Base-by-base conservation (phyloP, 1,140 invertebrate genomes). In the Arctopsyche grandis region DNA sequence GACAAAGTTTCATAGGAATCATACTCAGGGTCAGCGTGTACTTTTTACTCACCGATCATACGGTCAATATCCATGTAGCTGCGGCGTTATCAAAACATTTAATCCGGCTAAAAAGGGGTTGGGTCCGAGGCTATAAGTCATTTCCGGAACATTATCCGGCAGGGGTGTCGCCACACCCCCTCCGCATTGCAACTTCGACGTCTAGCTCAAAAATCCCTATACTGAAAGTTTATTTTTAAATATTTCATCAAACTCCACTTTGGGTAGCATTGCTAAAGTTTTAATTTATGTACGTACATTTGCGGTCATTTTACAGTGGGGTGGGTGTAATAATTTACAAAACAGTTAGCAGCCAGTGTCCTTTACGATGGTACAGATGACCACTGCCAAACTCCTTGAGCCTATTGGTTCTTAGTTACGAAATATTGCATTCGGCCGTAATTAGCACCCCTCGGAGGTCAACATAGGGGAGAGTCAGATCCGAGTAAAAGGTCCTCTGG, bases 101-200 rank as follows among this genome's bases (percentile, higher is more conserved):
- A 79, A 81, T 81, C 80, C 80, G 75, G 78, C 78, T 60, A 79
- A 81, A 79, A 79, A 38, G 77, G 78, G 78, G 78, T 78, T 79
- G 74, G 75, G 80, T 74, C 48, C 46, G 71, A 26, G 66, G 78
- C 73, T 69, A 81, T 81, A 81, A 81, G 80, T 81, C 80, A 81
- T 81, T 81, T 81, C 80, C 80, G 80, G 80, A 58, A 79, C 78
- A 78, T 81, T 81, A 81, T 81, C 80, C 44, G 63, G 38, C 19
- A 16, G 79, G 9, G 46, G 77, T 63, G 73, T 71, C 63, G 29
- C 29, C 29, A 19, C 58, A 22, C 21, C 7, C 16, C 21, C 10
- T 5, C 43, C 22, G 69, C 9, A n/a, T 26, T 73, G 24, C 29
- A 38, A 38, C 29, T 38, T 38, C 29, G 29, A 38, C 29, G 29